These are phyloP conservation scores for Lumbricus terrestris DNA, from an alignment of 2,888 invertebrate species.

Conservation along the genomic window DNA sequence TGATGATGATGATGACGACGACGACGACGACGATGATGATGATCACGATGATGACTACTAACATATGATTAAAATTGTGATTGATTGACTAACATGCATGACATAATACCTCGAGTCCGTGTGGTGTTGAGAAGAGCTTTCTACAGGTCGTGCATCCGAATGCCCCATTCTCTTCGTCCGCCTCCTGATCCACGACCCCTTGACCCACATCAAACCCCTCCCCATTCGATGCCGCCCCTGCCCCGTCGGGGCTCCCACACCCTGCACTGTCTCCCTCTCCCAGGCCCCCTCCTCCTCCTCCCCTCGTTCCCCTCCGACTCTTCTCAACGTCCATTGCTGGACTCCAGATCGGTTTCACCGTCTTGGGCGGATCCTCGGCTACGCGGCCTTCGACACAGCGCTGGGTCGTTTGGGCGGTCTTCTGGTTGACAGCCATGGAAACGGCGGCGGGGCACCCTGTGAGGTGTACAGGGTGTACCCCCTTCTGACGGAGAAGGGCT, in stretches of 20 bases:
- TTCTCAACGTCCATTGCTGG: slow-evolving; percentile 33
- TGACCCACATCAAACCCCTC: neutral
- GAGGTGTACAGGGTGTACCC: no score
- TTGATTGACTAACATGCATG: no score
- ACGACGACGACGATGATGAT: neutral
- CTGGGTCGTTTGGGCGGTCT: neutral
- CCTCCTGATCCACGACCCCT: neutral
- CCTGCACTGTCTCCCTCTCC: no score
- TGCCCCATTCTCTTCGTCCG: slow-evolving; percentile 22
- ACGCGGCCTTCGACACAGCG: neutral
- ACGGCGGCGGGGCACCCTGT: neutral
- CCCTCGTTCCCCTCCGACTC: neutral
- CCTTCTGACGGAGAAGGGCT: neutral
- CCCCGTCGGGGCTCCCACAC: neutral
- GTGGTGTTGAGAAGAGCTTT: slow-evolving; percentile 96
- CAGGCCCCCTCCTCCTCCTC: slow-evolving; percentile 10
- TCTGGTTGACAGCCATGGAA: neutral
- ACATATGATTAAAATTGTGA: no score
- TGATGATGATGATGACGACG: slow-evolving; percentile 5
- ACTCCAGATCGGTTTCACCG: slow-evolving; percentile 30
- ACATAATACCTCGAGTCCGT: slow-evolving; percentile 84
- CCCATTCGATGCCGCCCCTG: neutral
- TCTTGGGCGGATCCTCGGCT: neutral
- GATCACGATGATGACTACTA: neutral
- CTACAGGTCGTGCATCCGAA: slow-evolving; percentile 95